These are phyloP conservation scores for Catocala fraxini DNA, from an alignment of 2,888 invertebrate species.

Conservation along the genomic window DNA sequence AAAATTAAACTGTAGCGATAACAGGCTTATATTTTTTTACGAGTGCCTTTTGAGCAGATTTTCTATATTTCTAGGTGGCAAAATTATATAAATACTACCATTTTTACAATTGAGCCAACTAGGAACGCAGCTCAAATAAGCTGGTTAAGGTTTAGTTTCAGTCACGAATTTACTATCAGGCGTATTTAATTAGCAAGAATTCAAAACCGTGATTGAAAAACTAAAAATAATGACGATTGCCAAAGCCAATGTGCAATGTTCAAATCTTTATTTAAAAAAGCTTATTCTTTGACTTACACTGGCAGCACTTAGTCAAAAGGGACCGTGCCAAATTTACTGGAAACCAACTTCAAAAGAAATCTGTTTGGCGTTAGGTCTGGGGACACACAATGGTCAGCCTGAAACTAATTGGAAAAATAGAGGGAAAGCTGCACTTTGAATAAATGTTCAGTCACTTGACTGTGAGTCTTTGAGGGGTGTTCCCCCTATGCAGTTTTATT, in stretches of 20 bases:
- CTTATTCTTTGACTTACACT: slow-evolving; percentile 23
- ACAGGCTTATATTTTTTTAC: slow-evolving; percentile 8
- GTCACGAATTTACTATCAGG: no score
- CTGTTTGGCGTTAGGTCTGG: slow-evolving; percentile 52
- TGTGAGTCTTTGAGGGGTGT: neutral
- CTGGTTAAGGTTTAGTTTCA: no score
- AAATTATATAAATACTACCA: no score
- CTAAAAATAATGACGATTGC: no score
- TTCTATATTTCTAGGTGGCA: neutral
- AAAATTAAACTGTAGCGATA: slow-evolving; percentile 31
- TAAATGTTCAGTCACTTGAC: slow-evolving; percentile 13
- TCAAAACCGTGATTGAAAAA: no score
- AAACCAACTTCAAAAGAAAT: slow-evolving; percentile 67
- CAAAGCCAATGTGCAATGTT: no score
- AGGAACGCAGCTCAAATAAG: no score
- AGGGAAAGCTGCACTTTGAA: slow-evolving; percentile 24
- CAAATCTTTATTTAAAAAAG: neutral
- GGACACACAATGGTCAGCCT: slow-evolving; percentile 47
- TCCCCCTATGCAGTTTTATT: neutral
- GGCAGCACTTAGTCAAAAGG: slow-evolving; percentile 22
- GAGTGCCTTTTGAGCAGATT: neutral
- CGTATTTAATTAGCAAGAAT: no score
- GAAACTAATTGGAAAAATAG: slow-evolving; percentile 39
- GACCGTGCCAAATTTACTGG: slow-evolving; percentile 65
- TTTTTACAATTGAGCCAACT: neutral